phyloP scores from a whole-genome alignment of 2,797 vertebrate genomes.

The Pogonophryne albipinna region DNA sequence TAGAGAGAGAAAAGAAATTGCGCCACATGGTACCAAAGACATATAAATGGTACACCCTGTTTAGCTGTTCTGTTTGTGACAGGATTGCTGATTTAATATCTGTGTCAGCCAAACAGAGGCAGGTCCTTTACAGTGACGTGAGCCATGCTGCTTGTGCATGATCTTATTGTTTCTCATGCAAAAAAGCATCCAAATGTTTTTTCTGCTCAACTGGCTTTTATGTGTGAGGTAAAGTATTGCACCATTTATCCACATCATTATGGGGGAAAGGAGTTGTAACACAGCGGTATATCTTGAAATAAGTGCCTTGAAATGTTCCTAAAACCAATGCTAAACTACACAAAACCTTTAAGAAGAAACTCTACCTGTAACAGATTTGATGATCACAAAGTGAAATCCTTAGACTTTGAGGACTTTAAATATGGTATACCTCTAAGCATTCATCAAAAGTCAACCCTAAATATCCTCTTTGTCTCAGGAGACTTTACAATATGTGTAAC shows the following conservation, averaged over 20 bases:
- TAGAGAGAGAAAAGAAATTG: slow-evolving; percentile 35
- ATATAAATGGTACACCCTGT: too few species aligned
- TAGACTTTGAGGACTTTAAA: slow-evolving; percentile 4
- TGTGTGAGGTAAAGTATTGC: slow-evolving; percentile 51
- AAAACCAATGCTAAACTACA: slow-evolving; percentile 37
- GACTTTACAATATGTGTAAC: background rate
- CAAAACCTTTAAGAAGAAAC: slow-evolving; percentile 2
- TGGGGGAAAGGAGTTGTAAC: slow-evolving; percentile 43
- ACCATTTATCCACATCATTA: slow-evolving; percentile 59
- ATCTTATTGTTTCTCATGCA: slow-evolving; percentile 23
- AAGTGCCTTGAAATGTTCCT: slow-evolving; percentile 28
- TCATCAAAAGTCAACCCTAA: background rate
- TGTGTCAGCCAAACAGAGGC: slow-evolving; percentile 44
- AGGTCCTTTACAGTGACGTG: slow-evolving; percentile 1
- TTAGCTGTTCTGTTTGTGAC: too few species aligned
- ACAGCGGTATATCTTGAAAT: slow-evolving; percentile 28
- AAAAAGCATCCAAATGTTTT: slow-evolving; percentile 38
- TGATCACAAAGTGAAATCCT: slow-evolving; percentile 7
- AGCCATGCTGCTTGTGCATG: slow-evolving; percentile 7
- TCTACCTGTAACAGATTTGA: slow-evolving; percentile 26
- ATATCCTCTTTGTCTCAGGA: background rate
- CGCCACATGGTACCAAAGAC: slow-evolving; percentile 5
- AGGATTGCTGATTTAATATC: slow-evolving; percentile 28
- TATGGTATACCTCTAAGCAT: background rate
- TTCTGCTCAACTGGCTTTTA: slow-evolving; percentile 3